Percentiles rank a stretch among this genome's conserved stretches.
Conservation (phyloP, 2,113 vertebrate genomes). For the Athene cunicularia region DNA sequence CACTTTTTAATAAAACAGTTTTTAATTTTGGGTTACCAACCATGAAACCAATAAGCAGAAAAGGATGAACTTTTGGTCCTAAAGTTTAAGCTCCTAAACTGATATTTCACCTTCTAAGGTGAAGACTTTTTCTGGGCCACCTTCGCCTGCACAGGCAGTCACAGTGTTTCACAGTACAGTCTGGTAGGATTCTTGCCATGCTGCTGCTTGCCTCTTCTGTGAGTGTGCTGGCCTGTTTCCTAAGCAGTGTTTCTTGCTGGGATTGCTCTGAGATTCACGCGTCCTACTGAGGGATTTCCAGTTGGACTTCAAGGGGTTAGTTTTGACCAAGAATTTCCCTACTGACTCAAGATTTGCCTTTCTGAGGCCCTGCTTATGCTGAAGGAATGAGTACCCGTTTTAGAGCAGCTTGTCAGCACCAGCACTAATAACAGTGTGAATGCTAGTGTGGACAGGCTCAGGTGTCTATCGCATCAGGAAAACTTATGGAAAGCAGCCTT, state of each 20-base stretch:
- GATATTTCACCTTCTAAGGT: not conserved
- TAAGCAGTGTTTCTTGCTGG: not conserved
- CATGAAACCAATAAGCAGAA: not conserved
- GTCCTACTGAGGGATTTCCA: not conserved
- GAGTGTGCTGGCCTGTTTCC: not conserved
- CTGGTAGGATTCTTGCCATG: rapidly evolving
- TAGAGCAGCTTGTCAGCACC: conserved; percentile 2
- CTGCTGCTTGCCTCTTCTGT: rapidly evolving
- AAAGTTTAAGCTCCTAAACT: not conserved
- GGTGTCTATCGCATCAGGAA: not conserved
- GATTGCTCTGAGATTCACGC: not conserved
- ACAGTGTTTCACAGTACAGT: not conserved
- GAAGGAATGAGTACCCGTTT: not conserved
- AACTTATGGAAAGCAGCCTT: not conserved
- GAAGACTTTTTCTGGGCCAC: not conserved
- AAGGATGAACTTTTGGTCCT: not conserved
- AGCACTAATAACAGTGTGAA: not conserved
- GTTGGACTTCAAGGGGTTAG: not conserved
- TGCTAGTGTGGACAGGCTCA: not conserved
- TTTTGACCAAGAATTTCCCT: not conserved
- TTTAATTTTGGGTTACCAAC: not conserved
- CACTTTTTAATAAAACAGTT: not conserved
- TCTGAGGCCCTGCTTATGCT: not conserved
- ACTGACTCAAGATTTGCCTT: not conserved
- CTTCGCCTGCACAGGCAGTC: not conserved